phyloP scores from a whole-genome alignment of 2,888 invertebrate genomes.

The Nemotelus nigrinus region DNA sequence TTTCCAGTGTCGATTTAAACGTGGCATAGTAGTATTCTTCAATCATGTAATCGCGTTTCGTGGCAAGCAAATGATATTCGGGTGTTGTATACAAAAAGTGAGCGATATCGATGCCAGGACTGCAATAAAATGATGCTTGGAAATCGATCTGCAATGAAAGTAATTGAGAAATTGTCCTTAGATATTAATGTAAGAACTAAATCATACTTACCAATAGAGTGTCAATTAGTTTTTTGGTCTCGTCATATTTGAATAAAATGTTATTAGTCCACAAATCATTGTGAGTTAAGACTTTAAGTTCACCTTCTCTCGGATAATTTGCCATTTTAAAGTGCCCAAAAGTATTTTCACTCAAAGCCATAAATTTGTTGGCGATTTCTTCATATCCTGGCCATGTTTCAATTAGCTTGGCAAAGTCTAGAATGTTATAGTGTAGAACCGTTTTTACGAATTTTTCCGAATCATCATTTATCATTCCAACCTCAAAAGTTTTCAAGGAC shows the following conservation, averaged over 20 bases:
- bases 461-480: neutral
- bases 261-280: constrained; percentile 69
- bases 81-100: constrained; percentile 63
- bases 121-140: constrained; percentile 61
- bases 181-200: neutral
- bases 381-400: constrained; percentile 59
- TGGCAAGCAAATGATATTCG: constrained; percentile 57
- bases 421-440: constrained; percentile 18
- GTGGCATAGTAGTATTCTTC: constrained; percentile 37
- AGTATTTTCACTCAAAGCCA: constrained; percentile 28
- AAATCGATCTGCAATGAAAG: constrained; percentile 60
- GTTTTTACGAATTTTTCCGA: neutral
- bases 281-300: constrained; percentile 66
- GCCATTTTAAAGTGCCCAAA: neutral
- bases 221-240: constrained; percentile 59
- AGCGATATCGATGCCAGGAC: constrained; percentile 63
- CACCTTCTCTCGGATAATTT: constrained; percentile 45
- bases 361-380: constrained; percentile 58
- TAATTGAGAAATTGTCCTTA: neutral
- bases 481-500: neutral
- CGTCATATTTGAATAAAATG: constrained; percentile 66
- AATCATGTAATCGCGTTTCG: constrained; percentile 57
- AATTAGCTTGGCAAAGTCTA: constrained; percentile 52
- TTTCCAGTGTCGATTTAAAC: constrained; percentile 52
- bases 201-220: constrained; percentile 63